phyloP scores from a whole-genome alignment of 2,888 invertebrate genomes.

The Punctoribates punctum region DNA sequence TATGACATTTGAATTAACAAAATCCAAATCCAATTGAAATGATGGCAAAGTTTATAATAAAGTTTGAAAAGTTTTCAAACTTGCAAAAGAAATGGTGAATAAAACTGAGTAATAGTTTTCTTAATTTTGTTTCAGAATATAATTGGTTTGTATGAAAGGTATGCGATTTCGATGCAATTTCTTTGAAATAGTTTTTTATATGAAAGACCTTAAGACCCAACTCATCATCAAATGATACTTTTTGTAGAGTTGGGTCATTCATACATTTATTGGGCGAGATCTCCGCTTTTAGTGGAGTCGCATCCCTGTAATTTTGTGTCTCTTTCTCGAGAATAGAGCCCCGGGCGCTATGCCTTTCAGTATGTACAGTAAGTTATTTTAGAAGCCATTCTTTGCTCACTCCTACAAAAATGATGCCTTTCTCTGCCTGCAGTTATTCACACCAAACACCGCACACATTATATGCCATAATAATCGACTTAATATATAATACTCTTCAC shows the following conservation, averaged over 20 bases:
- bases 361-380: slow-evolving; percentile 31
- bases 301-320: slow-evolving; percentile 33
- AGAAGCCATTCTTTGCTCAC: slow-evolving; percentile 19
- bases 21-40: too few relatives aligned
- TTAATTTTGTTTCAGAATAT: neutral
- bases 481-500: neutral
- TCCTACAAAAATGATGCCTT: slow-evolving; percentile 34
- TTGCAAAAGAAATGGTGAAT: too few relatives aligned
- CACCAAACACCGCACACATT: slow-evolving; percentile 25
- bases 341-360: slow-evolving; percentile 31
- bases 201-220: neutral
- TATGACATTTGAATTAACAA: too few relatives aligned
- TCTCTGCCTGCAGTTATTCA: slow-evolving; percentile 32
- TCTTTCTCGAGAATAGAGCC: neutral
- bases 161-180: neutral
- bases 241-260: slow-evolving; percentile 11
- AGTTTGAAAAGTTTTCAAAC: too few relatives aligned
- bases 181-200: neutral
- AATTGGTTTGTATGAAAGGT: slow-evolving; percentile 9
- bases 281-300: slow-evolving; percentile 1
- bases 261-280: slow-evolving; percentile 29
- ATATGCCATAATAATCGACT: slow-evolving; percentile 27
- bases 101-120: too few relatives aligned
- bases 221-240: slow-evolving; percentile 21
- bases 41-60: too few relatives aligned